These are phyloP conservation scores for Allolobophora icterica DNA, from an alignment of 2,888 invertebrate species.

Conservation along the genomic window DNA sequence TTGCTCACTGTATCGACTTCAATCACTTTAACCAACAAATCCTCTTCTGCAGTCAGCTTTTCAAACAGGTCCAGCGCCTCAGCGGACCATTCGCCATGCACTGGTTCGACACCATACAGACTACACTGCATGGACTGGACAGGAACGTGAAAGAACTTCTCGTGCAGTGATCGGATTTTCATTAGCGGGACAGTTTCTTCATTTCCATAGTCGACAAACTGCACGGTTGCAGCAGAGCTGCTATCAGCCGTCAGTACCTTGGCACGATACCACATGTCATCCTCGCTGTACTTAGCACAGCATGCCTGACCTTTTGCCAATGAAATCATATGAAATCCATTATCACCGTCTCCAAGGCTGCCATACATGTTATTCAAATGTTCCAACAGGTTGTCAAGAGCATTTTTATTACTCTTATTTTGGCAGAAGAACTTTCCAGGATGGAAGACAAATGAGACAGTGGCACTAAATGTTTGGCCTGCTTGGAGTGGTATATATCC, in stretches of 20 bases:
- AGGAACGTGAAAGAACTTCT: conserved; percentile 46
- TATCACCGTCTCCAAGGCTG: conserved; percentile 12
- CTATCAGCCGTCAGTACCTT: conserved; percentile 48
- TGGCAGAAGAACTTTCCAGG: conserved; percentile 25
- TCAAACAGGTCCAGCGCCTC: conserved; percentile 51
- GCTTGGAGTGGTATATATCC: background rate
- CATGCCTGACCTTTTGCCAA: conserved; percentile 19
- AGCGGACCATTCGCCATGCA: conserved; percentile 6
- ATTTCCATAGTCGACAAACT: conserved; percentile 63
- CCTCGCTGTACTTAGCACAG: conserved; percentile 49
- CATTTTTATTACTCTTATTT: background rate
- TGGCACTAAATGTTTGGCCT: background rate
- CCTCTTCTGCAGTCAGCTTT: conserved; percentile 59
- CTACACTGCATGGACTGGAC: conserved; percentile 49
- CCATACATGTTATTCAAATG: background rate
- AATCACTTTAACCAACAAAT: background rate
- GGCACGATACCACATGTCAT: conserved; percentile 57
- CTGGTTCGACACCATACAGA: conserved; percentile 43
- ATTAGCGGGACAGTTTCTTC: conserved; percentile 45
- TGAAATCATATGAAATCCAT: background rate
- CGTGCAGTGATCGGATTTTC: conserved; percentile 44
- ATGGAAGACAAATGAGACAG: conserved; percentile 18
- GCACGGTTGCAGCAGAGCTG: conserved; percentile 50
- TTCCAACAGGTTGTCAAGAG: conserved; percentile 3
- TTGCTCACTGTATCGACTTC: background rate